Base-by-base conservation (phyloP, 35 echinoderm and acorn worm genomes). In the Apostichopus californicus region DNA sequence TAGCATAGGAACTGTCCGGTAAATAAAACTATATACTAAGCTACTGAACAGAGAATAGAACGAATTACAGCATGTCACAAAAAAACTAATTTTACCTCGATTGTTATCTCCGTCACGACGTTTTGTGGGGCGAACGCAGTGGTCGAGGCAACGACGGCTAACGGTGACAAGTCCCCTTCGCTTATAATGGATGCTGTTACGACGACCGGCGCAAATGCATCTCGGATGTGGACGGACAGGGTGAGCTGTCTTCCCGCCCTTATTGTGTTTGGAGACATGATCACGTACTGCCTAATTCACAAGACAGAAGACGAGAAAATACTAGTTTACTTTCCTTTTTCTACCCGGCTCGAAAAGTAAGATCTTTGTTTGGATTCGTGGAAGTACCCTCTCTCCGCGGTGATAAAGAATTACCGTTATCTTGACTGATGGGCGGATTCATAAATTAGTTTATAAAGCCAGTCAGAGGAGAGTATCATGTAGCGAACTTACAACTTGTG, bases 211-310 rank as follows among this genome's bases (percentile, higher is more conserved):
- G 17, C 80, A 9, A 1, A 9, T 12, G 52, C 53, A 5, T 55
- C 46, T 5, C 46, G 52, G 55, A 83, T 83, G 55, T 56, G 9
- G 13, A 83, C 80, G 5, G 46, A 53, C 53, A 83, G 52, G 28
- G 52, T 83, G 3, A 83, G 46, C 11, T 55, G 57, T 9, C 15
- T 63, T 1, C 86, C 86, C 0, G 86, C 56, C 64, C 86, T 63
- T 23, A 87, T 87, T 52, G 86, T 87, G 6, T 87, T 87, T 11
- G 86, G 86, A 87, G 86, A 57, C 86, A 87, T 71, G 11, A 87
- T 87, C 13, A 87, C 21, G 5, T 87, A 87, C 25, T 71, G 86
- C 64, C 86, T 87, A 58, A 22, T 13, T 10, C 13, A 80, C 22
- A n/a, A 80, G 21, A 54, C 9, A 8, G 11, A 11, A 68, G 64